A percentile compares a stretch with the other conserved stretches of the same genome.
Evolutionary conservation across 92 coral and sea anemone genomes (phyloP).

Genomic region (Plumapathes pennacea): DNA sequence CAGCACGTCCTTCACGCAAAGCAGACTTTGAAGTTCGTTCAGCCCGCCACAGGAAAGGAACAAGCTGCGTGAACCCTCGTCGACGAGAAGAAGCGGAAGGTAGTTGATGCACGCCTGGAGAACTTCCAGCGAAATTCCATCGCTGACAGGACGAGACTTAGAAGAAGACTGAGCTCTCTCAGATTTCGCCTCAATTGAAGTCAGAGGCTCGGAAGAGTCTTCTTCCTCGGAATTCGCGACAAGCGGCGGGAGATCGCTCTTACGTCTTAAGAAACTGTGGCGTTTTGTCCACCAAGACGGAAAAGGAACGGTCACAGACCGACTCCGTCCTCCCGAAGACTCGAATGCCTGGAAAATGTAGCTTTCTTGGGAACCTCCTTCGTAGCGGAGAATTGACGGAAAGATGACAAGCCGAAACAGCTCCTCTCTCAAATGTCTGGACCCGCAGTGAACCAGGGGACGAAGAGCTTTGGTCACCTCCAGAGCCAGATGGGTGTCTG

Average conservation of each 20-base stretch:
- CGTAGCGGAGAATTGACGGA: conserved; percentile 78
- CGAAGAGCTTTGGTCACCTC: conserved; percentile 66
- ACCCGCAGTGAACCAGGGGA: conserved; percentile 72
- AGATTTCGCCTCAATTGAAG: conserved; percentile 1
- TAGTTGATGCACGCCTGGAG: conserved; percentile 52
- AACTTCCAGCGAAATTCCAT: conserved; percentile 35
- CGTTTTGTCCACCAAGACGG: no score
- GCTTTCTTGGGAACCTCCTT: conserved; percentile 18
- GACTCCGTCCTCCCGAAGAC: no score
- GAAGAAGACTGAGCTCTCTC: conserved; percentile 6
- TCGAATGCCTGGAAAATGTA: no score
- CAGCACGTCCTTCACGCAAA: conserved; percentile 64
- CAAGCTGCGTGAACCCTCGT: conserved; percentile 50
- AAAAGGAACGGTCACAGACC: no score
- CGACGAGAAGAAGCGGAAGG: conserved; percentile 53
- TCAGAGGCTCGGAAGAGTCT: no score
- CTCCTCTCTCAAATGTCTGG: conserved; percentile 66
- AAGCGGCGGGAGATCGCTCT: no score
- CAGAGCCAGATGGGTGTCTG: conserved; percentile 54
- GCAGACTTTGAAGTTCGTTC: conserved; percentile 61
- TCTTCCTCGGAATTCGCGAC: no score
- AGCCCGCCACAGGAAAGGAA: conserved; percentile 81
- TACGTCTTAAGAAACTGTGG: background rate
- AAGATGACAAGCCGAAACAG: conserved; percentile 71
- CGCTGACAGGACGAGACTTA: conserved; percentile 7